Base-by-base conservation (phyloP, 2,113 vertebrate genomes). In the Xyliphius kryptos region DNA sequence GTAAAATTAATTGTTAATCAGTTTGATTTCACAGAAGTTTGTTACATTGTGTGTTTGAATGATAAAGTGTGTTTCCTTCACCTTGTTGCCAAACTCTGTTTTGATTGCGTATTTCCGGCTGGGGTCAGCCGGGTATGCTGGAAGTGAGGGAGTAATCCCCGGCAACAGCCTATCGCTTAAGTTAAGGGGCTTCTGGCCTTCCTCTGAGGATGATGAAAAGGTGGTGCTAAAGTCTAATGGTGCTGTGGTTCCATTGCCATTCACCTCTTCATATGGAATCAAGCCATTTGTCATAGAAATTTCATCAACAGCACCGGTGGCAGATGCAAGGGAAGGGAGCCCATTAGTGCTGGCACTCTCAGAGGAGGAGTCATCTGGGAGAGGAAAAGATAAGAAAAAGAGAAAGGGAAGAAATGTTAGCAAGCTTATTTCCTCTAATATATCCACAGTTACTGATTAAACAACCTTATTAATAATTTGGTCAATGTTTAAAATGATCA, bases 311-410 rank as follows among this genome's bases (percentile, higher is more conserved):
- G 32, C 89, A 5, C 90, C 86, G 12, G 17, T 58, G 43, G 93
- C 90, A 0, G 91, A 89, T 79, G 92, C 95, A 83, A 95, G 81
- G 65, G 88, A 89, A 53, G 93, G 92, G 73, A 91, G 90, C 67
- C 92, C 91, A 60, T 94, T 91, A 78, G 71, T 73, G 0, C 94
- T 94, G 84, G 92, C 85, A 62, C 90, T 95, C 85, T 97, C 94
- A 0, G 93, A 97, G 0, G 91, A 96, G 76, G 93, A 91, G 50
- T 97, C 95, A 43, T 97, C 95, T 97, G 85, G 66, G 63, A 1
- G n/a, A 44, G 15, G n/a, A 64, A 63, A 67, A n/a, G n/a, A n/a
- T n/a, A n/a, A n/a, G n/a, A n/a, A n/a, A n/a, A n/a, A n/a, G n/a
- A n/a, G n/a, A n/a, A n/a, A n/a, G n/a, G n/a, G 4, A 68, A 5